phyloP scores from a whole-genome alignment of 1,140 invertebrate genomes.

The Hyles euphorbiae region DNA sequence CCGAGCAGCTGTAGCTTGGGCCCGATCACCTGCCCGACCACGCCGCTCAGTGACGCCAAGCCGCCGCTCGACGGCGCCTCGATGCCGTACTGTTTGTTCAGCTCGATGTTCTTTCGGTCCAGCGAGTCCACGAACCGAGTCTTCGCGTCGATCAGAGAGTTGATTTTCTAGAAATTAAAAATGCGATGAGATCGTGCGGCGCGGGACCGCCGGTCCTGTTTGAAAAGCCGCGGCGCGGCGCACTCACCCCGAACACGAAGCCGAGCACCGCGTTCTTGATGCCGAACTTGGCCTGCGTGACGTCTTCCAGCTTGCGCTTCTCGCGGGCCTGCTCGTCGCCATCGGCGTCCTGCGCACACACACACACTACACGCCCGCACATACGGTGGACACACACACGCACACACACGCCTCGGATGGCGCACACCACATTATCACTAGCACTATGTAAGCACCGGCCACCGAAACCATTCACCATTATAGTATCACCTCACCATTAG shows the following conservation, averaged over 20 bases:
- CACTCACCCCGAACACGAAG: conserved; percentile 87
- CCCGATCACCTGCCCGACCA: conserved; percentile 75
- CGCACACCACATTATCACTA: background rate
- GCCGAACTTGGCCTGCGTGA: conserved; percentile 80
- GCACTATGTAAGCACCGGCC: conserved; percentile 5
- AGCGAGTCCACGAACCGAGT: conserved; percentile 80
- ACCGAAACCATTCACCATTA: conserved; percentile 7
- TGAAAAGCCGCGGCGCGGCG: background rate
- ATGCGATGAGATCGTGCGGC: background rate
- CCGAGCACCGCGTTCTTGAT: conserved; percentile 85
- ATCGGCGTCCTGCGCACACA: conserved; percentile 55
- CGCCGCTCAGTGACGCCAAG: conserved; percentile 62
- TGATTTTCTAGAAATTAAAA: conserved; percentile 81
- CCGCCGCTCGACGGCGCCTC: conserved; percentile 73
- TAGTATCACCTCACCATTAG: background rate
- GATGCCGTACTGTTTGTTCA: conserved; percentile 85
- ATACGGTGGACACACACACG: conserved; percentile 4
- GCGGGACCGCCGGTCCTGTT: background rate
- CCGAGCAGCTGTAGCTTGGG: conserved; percentile 77
- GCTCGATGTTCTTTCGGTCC: conserved; percentile 82
- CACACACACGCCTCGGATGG: conserved; percentile 7
- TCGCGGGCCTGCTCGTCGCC: conserved; percentile 74
- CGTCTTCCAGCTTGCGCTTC: conserved; percentile 82
- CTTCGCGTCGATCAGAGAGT: conserved; percentile 84
- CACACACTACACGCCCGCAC: conserved; percentile 17